Base-by-base conservation (phyloP, 2,113 vertebrate species). In the Heliornis fulica region DNA sequence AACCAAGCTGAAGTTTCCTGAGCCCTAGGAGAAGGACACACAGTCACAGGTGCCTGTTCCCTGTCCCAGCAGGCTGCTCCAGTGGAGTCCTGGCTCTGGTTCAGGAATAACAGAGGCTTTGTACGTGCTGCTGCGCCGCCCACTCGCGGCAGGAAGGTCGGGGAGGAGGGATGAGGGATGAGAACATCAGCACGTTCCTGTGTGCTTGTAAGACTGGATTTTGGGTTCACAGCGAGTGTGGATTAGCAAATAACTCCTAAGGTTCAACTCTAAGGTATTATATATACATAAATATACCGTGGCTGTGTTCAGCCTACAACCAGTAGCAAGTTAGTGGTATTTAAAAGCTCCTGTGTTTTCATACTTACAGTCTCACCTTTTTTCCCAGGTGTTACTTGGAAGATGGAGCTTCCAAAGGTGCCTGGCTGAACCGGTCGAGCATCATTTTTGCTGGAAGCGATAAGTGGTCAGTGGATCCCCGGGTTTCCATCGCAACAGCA, bases 391-490 rank as follows among this genome's bases (percentile, higher is more conserved):
- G 99, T 97, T 99, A 99, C 98, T 97, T 99, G 97, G 98, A 99
- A 97, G 99, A 99, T 97, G 99, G 98, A 91, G 98, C 99, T 94
- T 99, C 99, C 53, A 99, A 99, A 97, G 99, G 99, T 90, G 99
- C 99, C 96, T 99, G 99, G 99, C 98, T 99, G 97, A 99, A 99
- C 95, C 99, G 99, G 66, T 99, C 99, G 11, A 99, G 99, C 97
- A 99, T 99, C 96, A 99, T 99, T 96, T 99, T 99, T 57, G 99
- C 99, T 48, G 99, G 99, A 84, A 98, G 98, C 3, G 99, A 99
- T 97, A 99, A 99, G 97, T 99, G 99, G 99, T 99, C 99, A 0
- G 99, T 99, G 95, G 99, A 99, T 48, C 99, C 99, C 16, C 99
- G 99, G 2, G 99, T 99, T 51, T 99, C 99, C 61, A 99, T 99